A percentile compares a stretch with the other conserved stretches of the same genome.
Conservation (phyloP, 2,888 invertebrate genomes). For the Dolomedes plantarius region DNA sequence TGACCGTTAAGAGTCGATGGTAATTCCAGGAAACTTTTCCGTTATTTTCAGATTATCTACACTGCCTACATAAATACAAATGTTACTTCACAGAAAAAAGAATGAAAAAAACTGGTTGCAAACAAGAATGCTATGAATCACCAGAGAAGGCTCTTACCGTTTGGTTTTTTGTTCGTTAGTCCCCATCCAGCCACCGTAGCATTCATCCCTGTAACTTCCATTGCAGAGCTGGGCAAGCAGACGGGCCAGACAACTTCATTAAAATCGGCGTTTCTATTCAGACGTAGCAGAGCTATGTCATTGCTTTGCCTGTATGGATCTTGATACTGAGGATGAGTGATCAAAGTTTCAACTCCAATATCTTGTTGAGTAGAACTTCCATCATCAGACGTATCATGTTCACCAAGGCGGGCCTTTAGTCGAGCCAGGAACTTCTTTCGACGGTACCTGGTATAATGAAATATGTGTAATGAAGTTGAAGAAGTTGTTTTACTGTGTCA, state of each 20-base stretch:
- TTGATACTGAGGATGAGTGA: conserved; percentile 81
- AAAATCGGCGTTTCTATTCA: conserved; percentile 82
- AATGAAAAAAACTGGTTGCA: too few species aligned
- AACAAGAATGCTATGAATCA: too few species aligned
- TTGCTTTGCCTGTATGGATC: conserved; percentile 69
- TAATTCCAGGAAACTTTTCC: too few species aligned
- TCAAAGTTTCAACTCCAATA: conserved; percentile 79
- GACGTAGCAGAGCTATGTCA: conserved; percentile 86
- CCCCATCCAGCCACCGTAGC: conserved; percentile 92
- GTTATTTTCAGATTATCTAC: too few species aligned
- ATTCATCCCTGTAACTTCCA: conserved; percentile 79
- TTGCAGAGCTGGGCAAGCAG: conserved; percentile 81
- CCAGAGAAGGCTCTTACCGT: too few species aligned
- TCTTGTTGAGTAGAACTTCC: conserved; percentile 75
- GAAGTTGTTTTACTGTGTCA: too few species aligned
- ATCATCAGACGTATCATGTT: conserved; percentile 27
- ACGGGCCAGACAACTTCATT: conserved; percentile 84
- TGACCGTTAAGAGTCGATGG: too few species aligned
- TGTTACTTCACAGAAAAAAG: too few species aligned
- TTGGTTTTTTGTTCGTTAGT: conserved; percentile 80
- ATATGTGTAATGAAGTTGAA: too few species aligned
- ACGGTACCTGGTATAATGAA: conserved; percentile 20
- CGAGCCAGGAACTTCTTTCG: conserved; percentile 40
- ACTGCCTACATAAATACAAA: too few species aligned
- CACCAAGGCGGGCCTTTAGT: conserved; percentile 49